A percentile compares a stretch with the other conserved stretches of the same genome.
Evolutionary conservation across 2,888 invertebrate genomes (phyloP).

Genomic region (Thysanoteuthis rhombus): DNA sequence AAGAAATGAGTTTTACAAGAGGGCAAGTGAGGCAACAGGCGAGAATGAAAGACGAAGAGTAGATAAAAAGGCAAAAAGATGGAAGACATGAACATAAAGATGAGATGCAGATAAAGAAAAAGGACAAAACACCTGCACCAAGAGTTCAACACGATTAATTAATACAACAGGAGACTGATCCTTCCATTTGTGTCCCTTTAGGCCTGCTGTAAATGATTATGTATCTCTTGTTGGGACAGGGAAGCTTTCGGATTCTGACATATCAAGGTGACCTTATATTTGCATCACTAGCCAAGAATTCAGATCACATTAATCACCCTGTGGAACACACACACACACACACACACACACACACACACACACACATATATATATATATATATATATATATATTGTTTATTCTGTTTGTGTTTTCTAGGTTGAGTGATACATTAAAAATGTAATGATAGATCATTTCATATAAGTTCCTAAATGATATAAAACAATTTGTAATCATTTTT

Average conservation of each 20-base stretch:
- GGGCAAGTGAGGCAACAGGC: neutral
- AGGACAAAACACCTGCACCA: neutral
- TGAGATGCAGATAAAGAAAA: neutral
- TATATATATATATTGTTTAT: no score
- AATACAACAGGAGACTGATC: neutral
- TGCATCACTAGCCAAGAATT: neutral
- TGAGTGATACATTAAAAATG: no score
- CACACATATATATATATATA: no score
- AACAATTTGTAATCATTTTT: no score
- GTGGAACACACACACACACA: neutral
- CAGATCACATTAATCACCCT: neutral
- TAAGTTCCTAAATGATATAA: no score
- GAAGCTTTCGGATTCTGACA: neutral
- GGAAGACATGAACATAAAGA: neutral
- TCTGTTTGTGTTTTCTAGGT: no score
- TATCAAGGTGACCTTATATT: neutral
- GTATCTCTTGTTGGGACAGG: neutral
- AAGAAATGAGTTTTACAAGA: neutral
- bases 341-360: neutral
- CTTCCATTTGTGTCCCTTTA: neutral
- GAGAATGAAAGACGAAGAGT: neutral
- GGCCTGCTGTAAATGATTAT: neutral
- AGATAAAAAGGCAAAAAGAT: neutral
- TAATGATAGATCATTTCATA: no score
- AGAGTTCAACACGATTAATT: neutral